Conservation (phyloP, 2,113 vertebrate species). For the Nerophis lumbriciformis region DNA sequence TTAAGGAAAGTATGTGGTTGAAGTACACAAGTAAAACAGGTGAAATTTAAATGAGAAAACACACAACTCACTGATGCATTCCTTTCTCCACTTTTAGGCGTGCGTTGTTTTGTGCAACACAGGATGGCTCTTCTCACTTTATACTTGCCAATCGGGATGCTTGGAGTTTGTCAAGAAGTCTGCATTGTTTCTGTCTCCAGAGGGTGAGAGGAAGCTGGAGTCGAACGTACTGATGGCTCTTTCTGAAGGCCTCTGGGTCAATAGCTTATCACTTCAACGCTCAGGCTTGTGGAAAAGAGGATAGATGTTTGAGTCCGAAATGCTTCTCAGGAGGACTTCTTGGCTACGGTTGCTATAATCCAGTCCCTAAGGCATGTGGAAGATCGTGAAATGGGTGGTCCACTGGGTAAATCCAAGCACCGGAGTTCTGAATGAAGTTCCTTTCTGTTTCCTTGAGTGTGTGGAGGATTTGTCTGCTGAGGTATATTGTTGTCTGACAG, state of each 20-base stretch:
- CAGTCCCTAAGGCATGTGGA: constrained; percentile 40
- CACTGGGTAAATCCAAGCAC: constrained; percentile 23
- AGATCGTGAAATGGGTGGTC: constrained; percentile 25
- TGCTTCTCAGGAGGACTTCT: constrained; percentile 23
- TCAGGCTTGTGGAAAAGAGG: constrained; percentile 1
- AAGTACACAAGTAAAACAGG: background rate
- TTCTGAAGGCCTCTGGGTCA: constrained; percentile 6
- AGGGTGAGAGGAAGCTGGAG: constrained; percentile 3
- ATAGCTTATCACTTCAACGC: background rate
- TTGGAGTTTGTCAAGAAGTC: background rate
- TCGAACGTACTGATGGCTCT: constrained; percentile 9
- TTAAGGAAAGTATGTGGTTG: no score
- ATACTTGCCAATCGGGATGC: background rate
- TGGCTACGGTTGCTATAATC: constrained; percentile 27
- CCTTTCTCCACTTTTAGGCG: constrained; percentile 18
- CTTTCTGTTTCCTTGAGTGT: constrained; percentile 14
- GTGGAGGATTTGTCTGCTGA: constrained; percentile 30
- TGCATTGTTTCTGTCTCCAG: constrained; percentile 5
- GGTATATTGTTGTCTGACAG: constrained; percentile 37
- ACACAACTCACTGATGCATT: constrained; percentile 47
- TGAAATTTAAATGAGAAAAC: background rate
- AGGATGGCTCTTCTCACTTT: constrained; percentile 2
- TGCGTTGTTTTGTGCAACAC: background rate
- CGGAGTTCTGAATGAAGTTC: constrained; percentile 1
- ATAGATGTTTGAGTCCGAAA: constrained; percentile 23